Evolutionary conservation across 2,888 invertebrate genomes (phyloP), one percentile per base, ranked within the genome.

Genomic region (Macrophya annulata): DNA sequence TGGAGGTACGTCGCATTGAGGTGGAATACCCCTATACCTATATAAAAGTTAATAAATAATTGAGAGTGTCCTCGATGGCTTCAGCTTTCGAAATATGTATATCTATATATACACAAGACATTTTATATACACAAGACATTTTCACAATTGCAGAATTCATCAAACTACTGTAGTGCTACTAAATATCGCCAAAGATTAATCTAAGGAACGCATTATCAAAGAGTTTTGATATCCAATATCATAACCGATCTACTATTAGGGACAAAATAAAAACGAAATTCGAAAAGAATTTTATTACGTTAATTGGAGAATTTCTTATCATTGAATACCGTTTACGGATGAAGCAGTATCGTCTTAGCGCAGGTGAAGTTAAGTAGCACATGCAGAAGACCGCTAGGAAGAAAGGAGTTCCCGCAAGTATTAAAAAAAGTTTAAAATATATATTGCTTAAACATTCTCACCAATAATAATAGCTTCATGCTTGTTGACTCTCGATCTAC

Each of bases 381-480:
- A 55, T n/a, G 55, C 55, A n/a, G n/a, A 8, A n/a, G n/a, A 8
- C 55, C 17, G 55, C 55, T 8, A 8, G n/a, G n/a, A 55, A 55
- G n/a, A 55, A 17, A 55, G n/a, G 8, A 55, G 10, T 55, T 55
- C 55, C 8, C 55, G n/a, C 8, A 6, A n/a, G 2, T 1, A 55
- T 55, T 4, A n/a, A 55, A 17, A 51, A n/a, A 55, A 55, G 1
- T 31, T 31, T 2, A 3, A 31, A 31, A 3, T 31, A 31, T 55
- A 8, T 55, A 55, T n/a, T n/a, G n/a, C n/a, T 55, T 55, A n/a
- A 55, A n/a, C 55, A 55, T 55, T 17, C 55, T 55, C 55, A 55
- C 55, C 55, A 55, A 55, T 55, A 55, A 55, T n/a, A 55, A 55
- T n/a, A 55, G 55, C 55, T 55, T 55, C 55, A 55, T 55, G 55